Evolutionary conservation across 2,888 invertebrate genomes (phyloP).

Genomic region (Polyploca ridens): DNA sequence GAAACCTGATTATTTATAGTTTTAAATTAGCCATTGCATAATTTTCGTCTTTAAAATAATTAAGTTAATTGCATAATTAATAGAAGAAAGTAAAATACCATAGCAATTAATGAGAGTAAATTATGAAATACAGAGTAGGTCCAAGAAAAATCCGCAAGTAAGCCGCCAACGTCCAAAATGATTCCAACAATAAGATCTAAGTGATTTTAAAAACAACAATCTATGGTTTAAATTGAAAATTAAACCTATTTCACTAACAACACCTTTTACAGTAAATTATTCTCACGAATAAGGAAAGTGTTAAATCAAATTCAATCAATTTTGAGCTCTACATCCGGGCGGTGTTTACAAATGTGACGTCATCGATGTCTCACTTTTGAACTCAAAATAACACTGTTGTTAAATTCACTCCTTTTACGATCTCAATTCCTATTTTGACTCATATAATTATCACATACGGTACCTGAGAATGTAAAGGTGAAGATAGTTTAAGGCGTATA

Average conservation of each 20-base stretch:
- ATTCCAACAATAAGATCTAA: too few relatives aligned
- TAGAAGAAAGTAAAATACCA: too few relatives aligned
- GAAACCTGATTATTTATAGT: too few relatives aligned
- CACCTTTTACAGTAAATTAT: not conserved
- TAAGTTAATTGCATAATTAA: too few relatives aligned
- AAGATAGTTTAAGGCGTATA: not conserved
- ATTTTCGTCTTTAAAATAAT: too few relatives aligned
- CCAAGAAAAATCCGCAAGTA: too few relatives aligned
- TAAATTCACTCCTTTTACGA: not conserved
- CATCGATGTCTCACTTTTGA: not conserved
- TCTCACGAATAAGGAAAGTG: not conserved
- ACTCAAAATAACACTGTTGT: not conserved
- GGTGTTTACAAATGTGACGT: not conserved
- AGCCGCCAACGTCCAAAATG: too few relatives aligned
- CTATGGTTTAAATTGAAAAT: not conserved
- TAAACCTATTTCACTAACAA: not conserved
- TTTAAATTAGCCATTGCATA: too few relatives aligned
- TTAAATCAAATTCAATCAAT: not conserved
- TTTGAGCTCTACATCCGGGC: not conserved
- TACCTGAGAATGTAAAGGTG: not conserved
- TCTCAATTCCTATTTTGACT: slow-evolving; percentile 7
- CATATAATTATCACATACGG: not conserved
- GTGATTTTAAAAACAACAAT: not conserved
- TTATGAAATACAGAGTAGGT: too few relatives aligned
- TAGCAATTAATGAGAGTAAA: too few relatives aligned